A percentile compares a stretch with the other conserved stretches of the same genome.
Conservation (phyloP, 2,797 vertebrate genomes). For the Glossophaga mutica region DNA sequence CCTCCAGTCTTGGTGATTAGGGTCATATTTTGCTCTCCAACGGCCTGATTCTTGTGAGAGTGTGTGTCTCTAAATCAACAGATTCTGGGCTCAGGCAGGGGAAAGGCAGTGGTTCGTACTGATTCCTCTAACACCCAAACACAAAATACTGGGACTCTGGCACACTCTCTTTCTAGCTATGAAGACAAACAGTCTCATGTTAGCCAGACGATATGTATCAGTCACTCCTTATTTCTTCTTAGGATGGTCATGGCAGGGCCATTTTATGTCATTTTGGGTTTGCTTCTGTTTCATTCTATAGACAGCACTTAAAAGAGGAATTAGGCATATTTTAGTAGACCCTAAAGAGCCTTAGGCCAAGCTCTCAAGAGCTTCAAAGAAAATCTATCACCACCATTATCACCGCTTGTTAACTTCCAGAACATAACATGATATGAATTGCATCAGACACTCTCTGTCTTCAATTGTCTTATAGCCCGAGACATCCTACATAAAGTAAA, state of each 20-base stretch:
- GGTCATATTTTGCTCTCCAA: neutral
- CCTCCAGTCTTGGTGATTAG: neutral
- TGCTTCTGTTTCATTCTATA: neutral
- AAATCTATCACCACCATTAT: neutral
- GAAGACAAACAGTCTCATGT: neutral
- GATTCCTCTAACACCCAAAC: neutral
- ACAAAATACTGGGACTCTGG: neutral
- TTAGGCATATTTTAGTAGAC: neutral
- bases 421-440: neutral
- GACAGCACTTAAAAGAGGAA: neutral
- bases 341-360: neutral
- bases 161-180: neutral
- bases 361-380: neutral
- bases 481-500: neutral
- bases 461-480: neutral
- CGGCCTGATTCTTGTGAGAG: neutral
- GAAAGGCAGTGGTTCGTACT: neutral
- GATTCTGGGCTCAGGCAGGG: neutral
- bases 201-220: neutral
- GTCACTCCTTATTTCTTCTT: neutral
- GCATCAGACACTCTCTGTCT: neutral
- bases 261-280: neutral
- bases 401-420: neutral
- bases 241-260: neutral
- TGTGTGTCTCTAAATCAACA: neutral